A percentile compares a stretch with the other conserved stretches of the same genome.
These are phyloP conservation scores for Teleogryllus oceanicus DNA, from an alignment of 2,888 invertebrate genomes.

Conservation along the genomic window DNA sequence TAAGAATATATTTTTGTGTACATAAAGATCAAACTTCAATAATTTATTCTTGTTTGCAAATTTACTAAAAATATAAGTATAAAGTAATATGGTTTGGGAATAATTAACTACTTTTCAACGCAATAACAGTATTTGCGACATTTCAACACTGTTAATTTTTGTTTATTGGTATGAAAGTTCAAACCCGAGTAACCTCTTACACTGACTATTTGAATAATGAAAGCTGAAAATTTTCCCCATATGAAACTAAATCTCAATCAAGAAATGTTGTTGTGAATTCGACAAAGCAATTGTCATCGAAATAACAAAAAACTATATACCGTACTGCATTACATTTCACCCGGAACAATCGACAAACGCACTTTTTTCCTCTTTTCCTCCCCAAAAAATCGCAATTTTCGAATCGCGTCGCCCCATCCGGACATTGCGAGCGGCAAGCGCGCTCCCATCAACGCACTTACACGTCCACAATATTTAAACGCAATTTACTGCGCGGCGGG, in stretches of 20 bases:
- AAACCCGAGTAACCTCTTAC: too few relatives aligned
- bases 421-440: neutral
- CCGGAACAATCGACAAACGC: slow-evolving; percentile 3
- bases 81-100: too few relatives aligned
- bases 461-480: neutral
- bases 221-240: too few relatives aligned
- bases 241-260: neutral
- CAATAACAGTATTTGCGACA: too few relatives aligned
- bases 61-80: too few relatives aligned
- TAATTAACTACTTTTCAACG: too few relatives aligned
- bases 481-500: neutral
- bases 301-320: neutral
- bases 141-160: too few relatives aligned
- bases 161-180: too few relatives aligned
- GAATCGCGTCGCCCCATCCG: neutral
- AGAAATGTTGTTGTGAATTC: neutral
- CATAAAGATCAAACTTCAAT: too few relatives aligned
- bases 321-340: neutral
- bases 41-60: too few relatives aligned
- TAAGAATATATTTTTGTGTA: too few relatives aligned
- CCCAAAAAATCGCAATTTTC: neutral
- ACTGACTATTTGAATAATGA: too few relatives aligned
- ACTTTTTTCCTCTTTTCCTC: neutral
- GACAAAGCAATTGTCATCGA: neutral
- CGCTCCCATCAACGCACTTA: slow-evolving; percentile 1